phyloP scores from a whole-genome alignment of 2,113 vertebrate genomes.

The Forbesichthys papilliferus region DNA sequence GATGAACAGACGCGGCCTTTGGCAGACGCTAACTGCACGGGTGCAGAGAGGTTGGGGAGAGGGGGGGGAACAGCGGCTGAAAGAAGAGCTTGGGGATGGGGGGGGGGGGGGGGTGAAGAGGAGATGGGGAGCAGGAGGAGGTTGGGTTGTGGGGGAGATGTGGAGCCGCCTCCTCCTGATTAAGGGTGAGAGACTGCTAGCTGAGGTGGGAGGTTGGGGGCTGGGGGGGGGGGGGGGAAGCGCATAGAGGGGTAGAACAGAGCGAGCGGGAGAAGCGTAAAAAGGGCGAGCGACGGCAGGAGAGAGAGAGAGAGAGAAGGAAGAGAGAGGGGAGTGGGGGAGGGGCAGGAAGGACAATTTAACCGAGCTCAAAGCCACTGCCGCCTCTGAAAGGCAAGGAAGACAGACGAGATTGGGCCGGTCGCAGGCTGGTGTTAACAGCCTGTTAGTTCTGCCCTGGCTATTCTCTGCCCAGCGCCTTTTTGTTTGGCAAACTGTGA shows the following conservation, averaged over 20 bases:
- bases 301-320: conserved; percentile 6
- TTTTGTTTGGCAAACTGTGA: conserved; percentile 59
- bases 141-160: neutral
- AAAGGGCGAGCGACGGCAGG: neutral
- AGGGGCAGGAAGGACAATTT: conserved; percentile 69
- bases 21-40: conserved; percentile 77
- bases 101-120: conserved; percentile 15
- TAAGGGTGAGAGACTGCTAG: conserved; percentile 72
- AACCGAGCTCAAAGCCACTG: conserved; percentile 69
- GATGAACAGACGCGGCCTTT: conserved; percentile 77
- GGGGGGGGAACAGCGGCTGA: conserved; percentile 50
- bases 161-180: conserved; percentile 67
- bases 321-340: conserved; percentile 40
- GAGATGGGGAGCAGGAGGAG: conserved; percentile 45
- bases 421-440: conserved; percentile 63
- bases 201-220: conserved; percentile 49
- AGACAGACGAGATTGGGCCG: conserved; percentile 53
- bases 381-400: conserved; percentile 64
- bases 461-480: conserved; percentile 38
- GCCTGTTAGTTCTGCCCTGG: conserved; percentile 57
- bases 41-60: conserved; percentile 54
- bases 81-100: conserved; percentile 47
- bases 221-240: conserved; percentile 3
- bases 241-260: conserved; percentile 6
- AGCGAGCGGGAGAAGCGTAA: conserved; percentile 13